A percentile compares a stretch with the other conserved stretches of the same genome.
These are phyloP conservation scores for Etia nguti DNA, from an alignment of 2,113 vertebrate species.

Conservation along the genomic window DNA sequence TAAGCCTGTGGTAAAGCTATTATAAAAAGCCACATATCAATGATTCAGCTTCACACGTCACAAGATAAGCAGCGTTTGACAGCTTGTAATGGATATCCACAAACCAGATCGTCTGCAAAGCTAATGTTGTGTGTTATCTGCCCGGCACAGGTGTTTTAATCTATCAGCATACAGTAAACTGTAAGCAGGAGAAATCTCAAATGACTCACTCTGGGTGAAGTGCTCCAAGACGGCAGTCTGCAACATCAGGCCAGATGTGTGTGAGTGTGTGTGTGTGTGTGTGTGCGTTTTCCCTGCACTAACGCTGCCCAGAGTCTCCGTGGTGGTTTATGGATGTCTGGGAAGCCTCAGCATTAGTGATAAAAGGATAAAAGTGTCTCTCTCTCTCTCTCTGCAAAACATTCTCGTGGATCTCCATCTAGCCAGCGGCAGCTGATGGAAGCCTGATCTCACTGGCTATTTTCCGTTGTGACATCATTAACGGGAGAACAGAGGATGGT, in stretches of 20 bases:
- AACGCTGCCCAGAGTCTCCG: conserved; percentile 30
- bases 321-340: not conserved
- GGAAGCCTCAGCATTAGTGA: conserved; percentile 27
- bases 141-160: not conserved
- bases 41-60: conserved; percentile 29
- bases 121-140: conserved; percentile 2
- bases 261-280: not conserved
- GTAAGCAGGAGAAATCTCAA: conserved; percentile 41
- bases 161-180: not conserved
- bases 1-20: conserved; percentile 10
- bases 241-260: not conserved
- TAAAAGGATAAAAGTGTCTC: conserved; percentile 15
- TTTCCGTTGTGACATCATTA: conserved; percentile 58
- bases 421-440: conserved; percentile 22
- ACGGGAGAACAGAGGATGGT: not conserved
- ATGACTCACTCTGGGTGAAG: conserved; percentile 21
- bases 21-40: conserved; percentile 21
- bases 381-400: not conserved
- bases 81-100: conserved; percentile 10
- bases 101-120: not conserved
- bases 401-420: conserved; percentile 7
- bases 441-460: conserved; percentile 38
- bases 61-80: conserved; percentile 28
- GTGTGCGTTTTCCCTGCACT: conserved; percentile 45
- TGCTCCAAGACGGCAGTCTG: not conserved